Evolutionary conservation across 1,140 invertebrate species (phyloP).

Genomic region (Pachypeltis micranthus): DNA sequence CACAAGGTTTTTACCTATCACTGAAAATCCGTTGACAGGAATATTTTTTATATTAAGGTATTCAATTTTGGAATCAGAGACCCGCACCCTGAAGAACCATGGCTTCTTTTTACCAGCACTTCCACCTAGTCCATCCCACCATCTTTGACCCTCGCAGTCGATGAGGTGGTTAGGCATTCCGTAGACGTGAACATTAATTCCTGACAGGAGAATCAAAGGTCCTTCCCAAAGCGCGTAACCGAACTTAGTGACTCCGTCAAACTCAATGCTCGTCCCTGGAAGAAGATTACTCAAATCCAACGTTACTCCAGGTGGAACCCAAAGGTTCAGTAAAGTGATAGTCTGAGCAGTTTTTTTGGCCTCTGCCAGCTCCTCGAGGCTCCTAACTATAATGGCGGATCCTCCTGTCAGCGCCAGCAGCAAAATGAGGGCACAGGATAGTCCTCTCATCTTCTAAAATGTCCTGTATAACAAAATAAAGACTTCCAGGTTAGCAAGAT

Average conservation of each 20-base stretch:
- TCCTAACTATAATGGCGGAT: too few relatives aligned
- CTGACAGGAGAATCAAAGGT: not conserved
- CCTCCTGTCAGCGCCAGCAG: too few relatives aligned
- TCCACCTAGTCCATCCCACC: not conserved
- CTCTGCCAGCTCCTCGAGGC: too few relatives aligned
- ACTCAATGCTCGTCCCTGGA: not conserved
- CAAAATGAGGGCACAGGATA: too few relatives aligned
- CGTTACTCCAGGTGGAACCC: not conserved
- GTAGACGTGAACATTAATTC: not conserved
- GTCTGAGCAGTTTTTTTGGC: too few relatives aligned
- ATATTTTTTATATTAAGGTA: not conserved
- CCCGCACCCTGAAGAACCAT: not conserved
- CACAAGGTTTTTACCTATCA: not conserved
- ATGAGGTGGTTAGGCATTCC: not conserved
- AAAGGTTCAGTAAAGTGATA: too few relatives aligned
- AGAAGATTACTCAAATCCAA: not conserved
- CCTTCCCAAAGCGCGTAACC: not conserved
- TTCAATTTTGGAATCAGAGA: not conserved
- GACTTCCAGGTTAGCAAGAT: too few relatives aligned
- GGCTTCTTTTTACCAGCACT: not conserved
- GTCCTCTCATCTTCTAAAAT: too few relatives aligned
- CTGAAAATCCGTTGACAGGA: not conserved
- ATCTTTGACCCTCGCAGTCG: not conserved
- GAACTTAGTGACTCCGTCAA: not conserved
- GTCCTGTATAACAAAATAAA: too few relatives aligned